A percentile compares a stretch with the other conserved stretches of the same genome.
Evolutionary conservation across 1,140 invertebrate species (phyloP).

Genomic region (Aculops lycopersici): DNA sequence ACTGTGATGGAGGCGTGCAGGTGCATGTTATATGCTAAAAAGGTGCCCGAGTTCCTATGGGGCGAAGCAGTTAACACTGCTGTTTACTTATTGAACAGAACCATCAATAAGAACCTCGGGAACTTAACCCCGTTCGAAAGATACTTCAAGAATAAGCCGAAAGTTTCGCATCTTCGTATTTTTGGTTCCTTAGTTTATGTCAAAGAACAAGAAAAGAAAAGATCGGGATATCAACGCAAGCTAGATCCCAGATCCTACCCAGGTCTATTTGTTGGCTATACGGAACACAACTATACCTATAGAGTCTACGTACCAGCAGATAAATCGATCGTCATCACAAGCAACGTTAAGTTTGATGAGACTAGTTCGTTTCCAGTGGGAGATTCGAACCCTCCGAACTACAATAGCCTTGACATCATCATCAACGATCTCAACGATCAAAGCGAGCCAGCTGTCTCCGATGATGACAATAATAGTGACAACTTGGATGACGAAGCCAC

Average conservation of each 20-base stretch:
- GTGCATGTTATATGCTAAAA: slow-evolving; percentile 13
- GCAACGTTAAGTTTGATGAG: too few species aligned
- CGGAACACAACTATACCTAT: too few species aligned
- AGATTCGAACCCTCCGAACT: too few species aligned
- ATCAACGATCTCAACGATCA: too few species aligned
- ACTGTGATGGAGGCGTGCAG: slow-evolving; percentile 16
- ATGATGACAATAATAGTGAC: too few species aligned
- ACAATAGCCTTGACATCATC: too few species aligned
- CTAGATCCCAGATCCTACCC: slow-evolving; percentile 5
- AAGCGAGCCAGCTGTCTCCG: too few species aligned
- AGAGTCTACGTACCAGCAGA: too few species aligned
- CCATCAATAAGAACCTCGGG: background rate
- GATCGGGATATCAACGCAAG: slow-evolving; percentile 10
- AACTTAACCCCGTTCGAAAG: slow-evolving; percentile 12
- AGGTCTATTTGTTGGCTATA: slow-evolving; percentile 4
- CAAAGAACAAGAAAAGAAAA: slow-evolving; percentile 10
- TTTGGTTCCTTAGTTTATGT: slow-evolving; percentile 14
- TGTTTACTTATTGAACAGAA: slow-evolving; percentile 10
- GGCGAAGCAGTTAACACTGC: slow-evolving; percentile 9
- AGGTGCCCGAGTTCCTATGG: slow-evolving; percentile 3
- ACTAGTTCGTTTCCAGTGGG: too few species aligned
- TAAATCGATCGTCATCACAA: too few species aligned
- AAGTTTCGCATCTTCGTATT: slow-evolving; percentile 12
- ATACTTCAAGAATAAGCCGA: slow-evolving; percentile 12
- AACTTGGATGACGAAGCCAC: too few species aligned